Evolutionary conservation across 2,888 invertebrate genomes (phyloP), one percentile per base, ranked within the genome.

Genomic region (Ernsta delagoae): DNA sequence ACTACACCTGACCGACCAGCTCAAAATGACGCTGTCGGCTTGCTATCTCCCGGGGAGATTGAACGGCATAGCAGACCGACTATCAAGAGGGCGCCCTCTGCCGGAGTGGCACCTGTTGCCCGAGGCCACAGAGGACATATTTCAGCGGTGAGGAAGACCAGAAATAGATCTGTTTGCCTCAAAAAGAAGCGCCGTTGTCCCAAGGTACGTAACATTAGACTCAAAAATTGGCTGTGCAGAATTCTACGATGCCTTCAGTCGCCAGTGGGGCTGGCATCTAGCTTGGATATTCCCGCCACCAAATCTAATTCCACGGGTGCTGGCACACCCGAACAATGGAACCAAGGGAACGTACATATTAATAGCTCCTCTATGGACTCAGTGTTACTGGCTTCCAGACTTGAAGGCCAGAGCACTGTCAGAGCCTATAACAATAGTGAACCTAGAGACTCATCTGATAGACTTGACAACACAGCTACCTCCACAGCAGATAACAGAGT

Each of bases 151-250:
- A 16, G 16, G 16, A 50, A 50, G 7, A 50, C 50, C 50, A 53
- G 9, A 53, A 24, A 53, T 53, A 24, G 53, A 53, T 53, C 24
- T 53, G 53, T 53, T 53, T 24, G 53, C 53, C 24, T 53, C 53
- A 53, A 53, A 53, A 53, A 53, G 53, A 53, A 53, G 24, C 9
- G 24, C 53, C 1, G 53, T 53, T 0, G 16, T 53, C 9, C 24
- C 53, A 53, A 53, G 53, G 8, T 53, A 53, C 3, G 24, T 53
- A 53, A 53, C 53, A 24, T 53, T 16, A 53, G 53, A 53, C 9
- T 53, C 48, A 50, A 16, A 50, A 50, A 16, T 6, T 50, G 48
- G 48, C n/a, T 50, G 7, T 50, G 48, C 48, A 50, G 48, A 50
- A 16, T 50, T 16, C 48, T 50, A 12, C 48, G 48, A 50, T 50